Evolutionary conservation across 2,888 invertebrate genomes (phyloP), one percentile per base, ranked within the genome.

Genomic region (Oligia fasciuncula): DNA sequence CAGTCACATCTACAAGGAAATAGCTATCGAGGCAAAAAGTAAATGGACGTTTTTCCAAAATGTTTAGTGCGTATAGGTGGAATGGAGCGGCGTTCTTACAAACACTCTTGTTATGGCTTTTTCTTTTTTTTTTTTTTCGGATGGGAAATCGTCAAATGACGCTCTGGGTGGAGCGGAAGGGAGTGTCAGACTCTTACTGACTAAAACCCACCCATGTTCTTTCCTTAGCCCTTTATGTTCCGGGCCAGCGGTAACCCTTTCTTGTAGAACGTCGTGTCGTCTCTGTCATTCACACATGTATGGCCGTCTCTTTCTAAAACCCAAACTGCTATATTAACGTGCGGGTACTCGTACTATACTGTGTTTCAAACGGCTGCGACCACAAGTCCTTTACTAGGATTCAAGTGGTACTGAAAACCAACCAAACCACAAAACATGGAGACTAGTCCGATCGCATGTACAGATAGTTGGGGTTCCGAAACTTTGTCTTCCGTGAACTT

Each of bases 351-450:
- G 35, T 54, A 54, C 43, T 29, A 8, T 69, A 13, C 40, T 46
- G 0, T 60, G 35, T 49, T 74, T 49, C 57, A 65, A 69, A 43
- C 23, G 68, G n/a, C 17, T 17, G 29, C 6, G 60, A 81, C 78
- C 83, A 40, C 70, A 77, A 79, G 17, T 69, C 57, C 68, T 63
- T 83, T 63, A n/a, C 54, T 62, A 62, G 62, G 11, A 40, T 83
- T 83, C 65, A 75, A 65, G 80, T 76, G 60, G 60, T 76, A 66
- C 70, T 43, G 70, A 40, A 81, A 80, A 80, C 76, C 46, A 76
- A 67, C 43, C 35, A 76, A 82, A 82, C 67, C 77, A 54, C 82
- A 54, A 82, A 82, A 82, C 63, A 78, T 76, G 13, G 71, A 70
- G 77, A 66, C 70, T 70, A 40, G 70, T 82, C 63, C 49, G 46